Evolutionary conservation across 2,797 vertebrate species (phyloP).

Genomic region (Craterocephalus amniculus): DNA sequence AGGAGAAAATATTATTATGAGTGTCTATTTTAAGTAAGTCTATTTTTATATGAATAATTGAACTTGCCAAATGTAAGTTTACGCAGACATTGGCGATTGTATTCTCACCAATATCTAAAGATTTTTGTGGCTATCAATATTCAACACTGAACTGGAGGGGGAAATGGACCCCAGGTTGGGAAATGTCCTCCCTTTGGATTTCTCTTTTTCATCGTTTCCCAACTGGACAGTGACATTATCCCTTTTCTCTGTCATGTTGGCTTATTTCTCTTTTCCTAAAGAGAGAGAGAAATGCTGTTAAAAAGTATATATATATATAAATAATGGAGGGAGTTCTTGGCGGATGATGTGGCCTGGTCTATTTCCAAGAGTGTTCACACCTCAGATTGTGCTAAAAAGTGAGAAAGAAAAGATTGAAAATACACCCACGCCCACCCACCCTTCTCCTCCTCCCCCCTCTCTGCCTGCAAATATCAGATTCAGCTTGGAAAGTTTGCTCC

Average conservation of each 20-base stretch:
- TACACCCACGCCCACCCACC: slow-evolving; percentile 15
- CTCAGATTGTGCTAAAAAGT: slow-evolving; percentile 57
- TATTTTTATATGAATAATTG: background rate
- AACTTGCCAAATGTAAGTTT: background rate
- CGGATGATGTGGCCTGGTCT: slow-evolving; percentile 20
- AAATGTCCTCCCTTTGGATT: background rate
- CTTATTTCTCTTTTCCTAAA: slow-evolving; percentile 22
- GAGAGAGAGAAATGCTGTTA: slow-evolving; percentile 3
- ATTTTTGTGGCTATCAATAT: background rate
- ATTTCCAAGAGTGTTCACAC: slow-evolving; percentile 59
- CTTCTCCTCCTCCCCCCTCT: slow-evolving; percentile 4
- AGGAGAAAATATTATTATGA: background rate
- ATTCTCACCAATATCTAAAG: background rate
- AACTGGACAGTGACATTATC: slow-evolving; percentile 33
- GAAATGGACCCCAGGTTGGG: background rate
- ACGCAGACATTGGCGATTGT: background rate
- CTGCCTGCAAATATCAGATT: slow-evolving; percentile 45
- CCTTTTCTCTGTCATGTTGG: slow-evolving; percentile 29
- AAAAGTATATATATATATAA: no score
- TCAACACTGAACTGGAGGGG: background rate
- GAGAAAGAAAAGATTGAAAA: slow-evolving; percentile 36
- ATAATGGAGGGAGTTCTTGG: slow-evolving; percentile 18
- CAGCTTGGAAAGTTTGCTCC: slow-evolving; percentile 31
- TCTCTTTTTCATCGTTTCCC: slow-evolving; percentile 5
- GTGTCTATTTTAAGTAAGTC: no score